A percentile compares a stretch with the other conserved stretches of the same genome.
Evolutionary conservation across 2,113 vertebrate species (phyloP).

Genomic region (Agapornis roseicollis): DNA sequence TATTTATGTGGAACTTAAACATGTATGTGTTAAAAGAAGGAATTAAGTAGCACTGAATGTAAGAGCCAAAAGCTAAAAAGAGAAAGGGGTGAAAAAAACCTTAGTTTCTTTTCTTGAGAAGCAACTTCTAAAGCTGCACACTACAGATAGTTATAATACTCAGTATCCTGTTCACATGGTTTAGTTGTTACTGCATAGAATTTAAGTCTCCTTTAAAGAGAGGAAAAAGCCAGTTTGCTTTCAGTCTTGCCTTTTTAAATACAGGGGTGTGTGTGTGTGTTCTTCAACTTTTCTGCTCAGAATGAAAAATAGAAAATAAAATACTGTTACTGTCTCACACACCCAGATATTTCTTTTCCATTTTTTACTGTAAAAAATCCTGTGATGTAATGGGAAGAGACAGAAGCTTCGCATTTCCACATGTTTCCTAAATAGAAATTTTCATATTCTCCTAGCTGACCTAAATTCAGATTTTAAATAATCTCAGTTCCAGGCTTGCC

Average conservation of each 20-base stretch:
- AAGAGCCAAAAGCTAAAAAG: not conserved
- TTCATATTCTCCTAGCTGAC: not conserved
- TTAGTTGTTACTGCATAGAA: not conserved
- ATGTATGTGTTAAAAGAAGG: not conserved
- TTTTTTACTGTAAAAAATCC: not conserved
- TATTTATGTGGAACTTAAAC: slow-evolving; percentile 36
- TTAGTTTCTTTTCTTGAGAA: not conserved
- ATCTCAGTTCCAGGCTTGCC: not conserved
- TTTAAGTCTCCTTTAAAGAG: not conserved
- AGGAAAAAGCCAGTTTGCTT: not conserved
- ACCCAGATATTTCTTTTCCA: not conserved
- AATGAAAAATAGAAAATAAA: not conserved
- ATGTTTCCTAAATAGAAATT: not conserved
- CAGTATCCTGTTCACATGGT: not conserved
- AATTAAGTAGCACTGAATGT: not conserved
- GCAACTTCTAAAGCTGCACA: not conserved
- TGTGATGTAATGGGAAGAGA: not conserved
- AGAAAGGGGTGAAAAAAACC: not conserved
- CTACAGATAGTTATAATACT: not conserved
- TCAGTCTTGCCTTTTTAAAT: not conserved
- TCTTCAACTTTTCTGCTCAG: not conserved
- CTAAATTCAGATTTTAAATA: not conserved
- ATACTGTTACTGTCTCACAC: not conserved
- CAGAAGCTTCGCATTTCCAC: not conserved
- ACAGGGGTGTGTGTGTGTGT: no score